Base-by-base conservation (phyloP, 1,140 invertebrate species). In the Bombus waltoni region DNA sequence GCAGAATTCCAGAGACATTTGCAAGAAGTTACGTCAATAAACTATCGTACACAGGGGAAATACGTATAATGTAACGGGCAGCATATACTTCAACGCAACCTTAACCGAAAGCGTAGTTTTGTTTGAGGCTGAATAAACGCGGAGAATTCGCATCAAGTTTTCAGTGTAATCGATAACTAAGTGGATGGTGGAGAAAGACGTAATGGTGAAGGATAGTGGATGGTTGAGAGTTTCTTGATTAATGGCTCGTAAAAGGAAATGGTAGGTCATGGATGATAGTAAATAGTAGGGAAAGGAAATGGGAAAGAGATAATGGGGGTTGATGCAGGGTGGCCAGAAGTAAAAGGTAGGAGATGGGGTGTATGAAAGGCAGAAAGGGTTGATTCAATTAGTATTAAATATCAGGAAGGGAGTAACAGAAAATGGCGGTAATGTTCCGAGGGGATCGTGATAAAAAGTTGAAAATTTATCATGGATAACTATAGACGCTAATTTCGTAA, bases 181-280 rank as follows among this genome's bases (percentile, higher is more conserved):
- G 38, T 35, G 53, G 22, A 32, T 13, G n/a, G 10, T 3, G 28
- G 25, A n/a, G 32, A 25, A 38, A 79, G 47, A 78, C 44, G 28
- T 32, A 18, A 40, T 70, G 35, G 25, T 2, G 59, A 38, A 47
- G 68, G 57, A 44, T 44, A 42, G 35, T 68, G 68, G 28, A 32
- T 40, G 81, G n/a, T 65, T 18, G 72, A 82, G 73, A 75, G 71
- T 82, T 66, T 38, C 81, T 42, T 75, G 81, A 75, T 75, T 75
- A 75, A 82, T 82, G 42, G 53, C n/a, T 25, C 59, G 22, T 65
- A 28, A 75, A 75, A 82, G 57, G 71, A 65, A 82, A 65, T 25
- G 71, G 53, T 35, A 42, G 81, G 57, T 75, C 71, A n/a, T 65
- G 81, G 81, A 65, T 38, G 83, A 85, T 44, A 18, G 73, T 40